These are phyloP conservation scores for Polypterus bichir DNA, from an alignment of 2,113 vertebrate species.

Conservation along the genomic window DNA sequence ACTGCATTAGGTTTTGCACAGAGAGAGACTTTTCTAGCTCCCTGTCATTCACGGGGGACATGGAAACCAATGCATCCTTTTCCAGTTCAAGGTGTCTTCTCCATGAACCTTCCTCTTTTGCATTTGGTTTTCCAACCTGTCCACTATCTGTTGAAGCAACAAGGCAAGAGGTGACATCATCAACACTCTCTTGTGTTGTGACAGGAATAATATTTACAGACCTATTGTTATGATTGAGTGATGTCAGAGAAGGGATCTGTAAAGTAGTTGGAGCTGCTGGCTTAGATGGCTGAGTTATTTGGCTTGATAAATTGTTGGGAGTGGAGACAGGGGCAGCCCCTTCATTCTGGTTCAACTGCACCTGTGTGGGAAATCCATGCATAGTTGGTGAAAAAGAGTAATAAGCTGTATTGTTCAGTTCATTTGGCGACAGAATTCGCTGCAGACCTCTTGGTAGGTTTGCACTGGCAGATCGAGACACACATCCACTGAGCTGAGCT, in stretches of 20 bases:
- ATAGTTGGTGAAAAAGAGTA: slow-evolving; percentile 62
- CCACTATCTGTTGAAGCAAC: slow-evolving; percentile 50
- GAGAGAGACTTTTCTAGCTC: slow-evolving; percentile 77
- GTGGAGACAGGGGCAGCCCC: slow-evolving; percentile 41
- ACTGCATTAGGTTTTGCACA: slow-evolving; percentile 81
- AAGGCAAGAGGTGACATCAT: slow-evolving; percentile 59
- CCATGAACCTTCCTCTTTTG: slow-evolving; percentile 65
- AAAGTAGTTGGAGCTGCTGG: slow-evolving; percentile 63
- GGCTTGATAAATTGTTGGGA: slow-evolving; percentile 54
- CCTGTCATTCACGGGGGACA: slow-evolving; percentile 45
- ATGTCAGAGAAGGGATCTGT: slow-evolving; percentile 65
- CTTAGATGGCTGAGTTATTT: slow-evolving; percentile 57
- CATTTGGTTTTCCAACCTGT: slow-evolving; percentile 47
- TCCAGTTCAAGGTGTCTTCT: slow-evolving; percentile 75
- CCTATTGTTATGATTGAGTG: slow-evolving; percentile 50
- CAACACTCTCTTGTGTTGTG: slow-evolving; percentile 53
- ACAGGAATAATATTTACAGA: slow-evolving; percentile 46
- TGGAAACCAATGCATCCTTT: slow-evolving; percentile 64
- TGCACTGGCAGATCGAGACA: slow-evolving; percentile 64
- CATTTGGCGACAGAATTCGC: slow-evolving; percentile 74
- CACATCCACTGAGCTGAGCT: slow-evolving; percentile 60
- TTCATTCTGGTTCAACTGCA: slow-evolving; percentile 53
- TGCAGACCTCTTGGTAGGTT: slow-evolving; percentile 76
- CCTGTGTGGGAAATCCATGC: slow-evolving; percentile 62
- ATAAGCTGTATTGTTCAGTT: slow-evolving; percentile 70